Evolutionary conservation across 92 coral and sea anemone genomes (phyloP), one percentile per base, ranked within the genome.

Genomic region (Nematostella vectensis): DNA sequence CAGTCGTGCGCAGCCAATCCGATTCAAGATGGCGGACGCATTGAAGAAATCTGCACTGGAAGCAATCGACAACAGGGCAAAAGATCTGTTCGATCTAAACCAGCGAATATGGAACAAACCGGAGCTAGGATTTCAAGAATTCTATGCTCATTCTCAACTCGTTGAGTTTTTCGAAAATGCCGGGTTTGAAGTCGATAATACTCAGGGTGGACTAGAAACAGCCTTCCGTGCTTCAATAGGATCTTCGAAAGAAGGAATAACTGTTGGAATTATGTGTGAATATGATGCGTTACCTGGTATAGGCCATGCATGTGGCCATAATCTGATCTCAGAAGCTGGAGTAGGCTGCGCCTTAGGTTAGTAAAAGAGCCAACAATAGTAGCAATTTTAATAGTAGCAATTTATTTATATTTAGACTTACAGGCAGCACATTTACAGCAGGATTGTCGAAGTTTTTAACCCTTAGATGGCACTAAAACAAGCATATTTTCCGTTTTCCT

Each of bases 281-380:
- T 89, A 80, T 38, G 96, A 89, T 38, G 96, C 96, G 2, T 57
- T 89, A 31, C 96, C 96, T 16, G 86, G 73, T 0, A 80, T 89
- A 11, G 82, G 94, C n/a, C 96, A 89, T 67, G 96, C 83, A 20
- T 89, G 96, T 74, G 96, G 96, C 0, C 96, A 89, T 50, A 89
- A 89, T 50, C 81, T 89, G 17, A 89, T 89, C 15, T 76, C 96
- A 2, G 96, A 83, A 55, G 85, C 83, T 50, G 96, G 96, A 3
- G 94, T 77, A 22, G 96, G 86, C 0, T 94, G 94, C 22, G 96
- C 94, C 3, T 23, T 84, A 26, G 96, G 96, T 85, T 56, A 67
- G 82, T 8, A 29, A 20, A 42, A n/a, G n/a, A n/a, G n/a, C n/a
- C n/a, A 11, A 29, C 29, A n/a, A n/a, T n/a, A n/a, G 11, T 13